phyloP scores from a whole-genome alignment of 1,140 invertebrate species.

The Drosophila dunni region DNA sequence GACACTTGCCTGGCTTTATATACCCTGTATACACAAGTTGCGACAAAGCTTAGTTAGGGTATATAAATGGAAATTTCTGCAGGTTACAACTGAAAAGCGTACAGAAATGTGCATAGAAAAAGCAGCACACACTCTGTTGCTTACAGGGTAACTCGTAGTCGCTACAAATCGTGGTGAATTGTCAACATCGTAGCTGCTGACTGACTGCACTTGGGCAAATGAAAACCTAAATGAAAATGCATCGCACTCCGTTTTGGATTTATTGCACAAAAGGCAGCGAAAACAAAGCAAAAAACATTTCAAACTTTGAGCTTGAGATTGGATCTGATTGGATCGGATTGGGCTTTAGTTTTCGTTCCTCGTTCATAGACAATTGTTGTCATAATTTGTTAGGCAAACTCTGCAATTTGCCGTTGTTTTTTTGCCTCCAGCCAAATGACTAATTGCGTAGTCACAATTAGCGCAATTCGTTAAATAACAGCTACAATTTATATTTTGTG shows the following conservation, averaged over 20 bases:
- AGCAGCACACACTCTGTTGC: neutral
- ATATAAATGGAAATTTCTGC: no score
- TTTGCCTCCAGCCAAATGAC: conserved; percentile 4
- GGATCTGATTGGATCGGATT: neutral
- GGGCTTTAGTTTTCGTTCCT: neutral
- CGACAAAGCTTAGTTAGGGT: no score
- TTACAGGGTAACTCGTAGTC: neutral
- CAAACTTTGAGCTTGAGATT: neutral
- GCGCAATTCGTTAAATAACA: conserved; percentile 3
- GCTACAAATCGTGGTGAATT: neutral
- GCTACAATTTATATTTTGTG: conserved; percentile 9
- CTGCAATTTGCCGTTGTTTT: conserved; percentile 51
- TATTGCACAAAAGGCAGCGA: conserved; percentile 59
- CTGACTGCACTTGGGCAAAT: conserved; percentile 38
- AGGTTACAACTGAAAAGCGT: no score
- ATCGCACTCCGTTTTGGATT: conserved; percentile 48
- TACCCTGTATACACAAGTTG: conserved; percentile 5
- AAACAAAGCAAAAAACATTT: conserved; percentile 14
- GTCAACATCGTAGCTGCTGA: conserved; percentile 16
- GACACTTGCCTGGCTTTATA: conserved; percentile 53
- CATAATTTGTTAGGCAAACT: conserved; percentile 71
- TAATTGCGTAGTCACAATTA: conserved; percentile 19
- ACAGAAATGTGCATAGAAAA: neutral
- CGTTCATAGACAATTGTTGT: conserved; percentile 68
- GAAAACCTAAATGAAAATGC: conserved; percentile 55